Base-by-base conservation (phyloP, 2,888 invertebrate genomes). In the Apotomis turbidana region DNA sequence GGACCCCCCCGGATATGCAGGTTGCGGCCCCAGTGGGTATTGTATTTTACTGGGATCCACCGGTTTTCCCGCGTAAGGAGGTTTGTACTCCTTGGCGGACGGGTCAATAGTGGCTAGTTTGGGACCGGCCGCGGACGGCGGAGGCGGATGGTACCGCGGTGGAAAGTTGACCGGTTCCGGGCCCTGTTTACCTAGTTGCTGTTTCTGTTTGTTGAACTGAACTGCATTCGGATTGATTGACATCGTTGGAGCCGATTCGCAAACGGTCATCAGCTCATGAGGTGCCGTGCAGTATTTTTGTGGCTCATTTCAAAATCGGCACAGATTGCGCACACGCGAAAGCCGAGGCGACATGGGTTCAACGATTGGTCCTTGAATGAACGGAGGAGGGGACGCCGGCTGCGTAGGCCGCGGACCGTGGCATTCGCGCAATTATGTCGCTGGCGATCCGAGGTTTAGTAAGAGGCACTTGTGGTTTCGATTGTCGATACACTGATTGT, bases 71-170 rank as follows among this genome's bases (percentile, higher is more conserved):
- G 81, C 81, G 85, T 88, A 91, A 75, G 90, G 88, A 76, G 86
- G 89, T 88, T 92, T 92, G 78, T 86, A 90, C 85, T 91, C 92
- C 78, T 91, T 91, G 78, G 86, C 85, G 81, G 94, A 83, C 79
- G 94, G 84, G 81, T 94, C 92, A 83, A 94, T 93, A 88, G 96
- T 96, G 79, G 95, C 90, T 83, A 95, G 95, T 75, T 96, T 96
- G 75, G 94, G 94, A 76, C 93, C 94, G 78, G 91, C 89, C 74
- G 94, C 94, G 78, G 96, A 96, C 84, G 95, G 94, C 78, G 96
- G 96, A 76, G 96, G 96, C 81, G 97, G 96, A 86, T 97, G 97
- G 90, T 97, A 97, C 77, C 96, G 95, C 81, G 97, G 97, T 82
- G 96, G 96, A 90, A 92, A 93, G 90, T 88, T 90, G 90, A 92